These are phyloP conservation scores for Drosophila chauvacae DNA, from an alignment of 1,140 invertebrate species.

Conservation along the genomic window DNA sequence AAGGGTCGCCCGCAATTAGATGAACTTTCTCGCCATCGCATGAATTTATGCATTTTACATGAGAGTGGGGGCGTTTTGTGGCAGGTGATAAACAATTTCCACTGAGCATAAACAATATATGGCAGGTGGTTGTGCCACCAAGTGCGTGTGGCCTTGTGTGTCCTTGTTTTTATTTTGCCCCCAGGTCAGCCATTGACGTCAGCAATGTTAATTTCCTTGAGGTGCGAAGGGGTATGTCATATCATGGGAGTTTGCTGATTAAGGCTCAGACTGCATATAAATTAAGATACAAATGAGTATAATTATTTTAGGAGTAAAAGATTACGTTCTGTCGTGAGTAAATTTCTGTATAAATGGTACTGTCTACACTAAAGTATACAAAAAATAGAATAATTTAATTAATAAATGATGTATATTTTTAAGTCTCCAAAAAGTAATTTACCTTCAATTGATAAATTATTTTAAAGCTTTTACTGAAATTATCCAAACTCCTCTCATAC, in stretches of 20 bases:
- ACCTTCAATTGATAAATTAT: no score
- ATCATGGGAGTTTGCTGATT: neutral
- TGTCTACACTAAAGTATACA: no score
- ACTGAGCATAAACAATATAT: constrained; percentile 62
- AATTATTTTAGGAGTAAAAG: neutral
- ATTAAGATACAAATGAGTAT: neutral
- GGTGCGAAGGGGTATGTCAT: neutral
- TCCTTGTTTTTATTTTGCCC: constrained; percentile 6
- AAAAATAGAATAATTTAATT: no score
- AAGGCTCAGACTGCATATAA: neutral
- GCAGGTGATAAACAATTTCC: constrained; percentile 69
- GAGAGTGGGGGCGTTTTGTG: constrained; percentile 30
- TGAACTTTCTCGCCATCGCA: constrained; percentile 47
- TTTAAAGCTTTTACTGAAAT: neutral
- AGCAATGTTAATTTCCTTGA: constrained; percentile 11
- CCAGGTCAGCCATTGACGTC: constrained; percentile 37
- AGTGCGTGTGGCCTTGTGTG: constrained; percentile 8
- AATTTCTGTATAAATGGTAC: no score
- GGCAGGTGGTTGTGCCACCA: constrained; percentile 31
- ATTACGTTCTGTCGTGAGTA: neutral
- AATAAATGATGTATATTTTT: no score
- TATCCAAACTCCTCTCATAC: neutral
- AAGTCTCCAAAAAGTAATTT: no score
- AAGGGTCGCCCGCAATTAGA: constrained; percentile 58
- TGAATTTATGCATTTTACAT: constrained; percentile 71